phyloP scores from a whole-genome alignment of 2,888 invertebrate genomes.

The Amphipoea lucens region DNA sequence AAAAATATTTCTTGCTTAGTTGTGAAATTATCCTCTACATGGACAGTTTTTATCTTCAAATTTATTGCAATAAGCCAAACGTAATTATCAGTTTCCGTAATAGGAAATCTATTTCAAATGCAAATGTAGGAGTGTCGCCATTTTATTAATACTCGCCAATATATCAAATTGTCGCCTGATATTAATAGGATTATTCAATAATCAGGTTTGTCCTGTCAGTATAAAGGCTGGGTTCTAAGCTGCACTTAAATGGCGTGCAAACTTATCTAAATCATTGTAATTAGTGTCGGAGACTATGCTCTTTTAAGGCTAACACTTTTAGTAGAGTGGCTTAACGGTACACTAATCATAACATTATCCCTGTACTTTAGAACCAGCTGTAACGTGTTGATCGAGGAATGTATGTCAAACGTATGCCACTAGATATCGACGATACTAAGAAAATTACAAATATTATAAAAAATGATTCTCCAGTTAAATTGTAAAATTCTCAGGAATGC shows the following conservation, averaged over 20 bases:
- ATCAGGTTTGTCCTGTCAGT: conserved; percentile 68
- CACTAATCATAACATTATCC: conserved; percentile 80
- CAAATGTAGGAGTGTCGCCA: conserved; percentile 46
- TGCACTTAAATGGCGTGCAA: conserved; percentile 72
- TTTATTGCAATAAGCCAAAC: conserved; percentile 44
- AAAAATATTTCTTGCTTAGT: conserved; percentile 63
- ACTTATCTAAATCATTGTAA: conserved; percentile 73
- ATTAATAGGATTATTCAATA: conserved; percentile 70
- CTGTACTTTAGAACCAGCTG: conserved; percentile 65
- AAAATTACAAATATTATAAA: conserved; percentile 23
- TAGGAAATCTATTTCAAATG: conserved; percentile 60
- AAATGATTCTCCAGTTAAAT: conserved; percentile 5
- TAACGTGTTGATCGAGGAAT: conserved; percentile 52
- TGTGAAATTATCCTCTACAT: conserved; percentile 37
- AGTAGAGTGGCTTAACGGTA: conserved; percentile 73
- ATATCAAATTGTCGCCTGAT: conserved; percentile 64
- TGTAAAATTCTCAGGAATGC: conserved; percentile 26
- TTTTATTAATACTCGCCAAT: conserved; percentile 51
- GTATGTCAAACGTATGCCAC: conserved; percentile 60
- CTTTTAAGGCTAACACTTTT: conserved; percentile 68
- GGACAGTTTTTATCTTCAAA: conserved; percentile 47
- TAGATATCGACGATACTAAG: conserved; percentile 14
- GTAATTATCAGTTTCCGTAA: conserved; percentile 52
- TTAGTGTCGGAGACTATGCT: conserved; percentile 64
- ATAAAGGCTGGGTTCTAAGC: conserved; percentile 60